Evolutionary conservation across 2,797 vertebrate genomes (phyloP).

Genomic region (Trachurus trachurus): DNA sequence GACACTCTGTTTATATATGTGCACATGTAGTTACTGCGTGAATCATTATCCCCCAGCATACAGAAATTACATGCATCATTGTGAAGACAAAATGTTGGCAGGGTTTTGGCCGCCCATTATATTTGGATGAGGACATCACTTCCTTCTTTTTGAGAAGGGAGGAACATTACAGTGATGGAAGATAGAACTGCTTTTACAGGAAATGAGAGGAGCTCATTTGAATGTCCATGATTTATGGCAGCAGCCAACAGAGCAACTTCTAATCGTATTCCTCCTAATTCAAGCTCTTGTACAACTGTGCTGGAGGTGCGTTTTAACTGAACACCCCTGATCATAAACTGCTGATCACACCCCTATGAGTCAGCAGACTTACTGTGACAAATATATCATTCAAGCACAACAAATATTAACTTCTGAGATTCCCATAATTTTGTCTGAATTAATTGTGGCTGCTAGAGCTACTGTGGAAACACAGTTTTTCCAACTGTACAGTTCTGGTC

Average conservation of each 20-base stretch:
- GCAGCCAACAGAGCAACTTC: background rate
- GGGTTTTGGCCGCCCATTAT: background rate
- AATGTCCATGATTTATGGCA: slow-evolving; percentile 26
- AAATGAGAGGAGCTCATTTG: slow-evolving; percentile 36
- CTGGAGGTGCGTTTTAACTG: background rate
- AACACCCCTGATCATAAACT: background rate
- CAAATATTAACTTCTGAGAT: background rate
- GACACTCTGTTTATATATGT: background rate
- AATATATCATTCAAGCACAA: background rate
- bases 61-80: background rate
- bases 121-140: background rate
- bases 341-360: background rate
- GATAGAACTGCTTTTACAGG: slow-evolving; percentile 19
- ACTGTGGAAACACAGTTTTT: background rate
- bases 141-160: background rate
- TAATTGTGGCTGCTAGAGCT: background rate
- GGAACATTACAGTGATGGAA: slow-evolving; percentile 24
- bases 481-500: background rate
- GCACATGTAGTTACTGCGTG: background rate
- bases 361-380: background rate
- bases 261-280: slow-evolving; percentile 19
- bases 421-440: background rate
- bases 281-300: slow-evolving; percentile 1
- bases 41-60: background rate
- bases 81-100: background rate